Base-by-base conservation (phyloP, 2,888 invertebrate species). In the Ophion costatus region DNA sequence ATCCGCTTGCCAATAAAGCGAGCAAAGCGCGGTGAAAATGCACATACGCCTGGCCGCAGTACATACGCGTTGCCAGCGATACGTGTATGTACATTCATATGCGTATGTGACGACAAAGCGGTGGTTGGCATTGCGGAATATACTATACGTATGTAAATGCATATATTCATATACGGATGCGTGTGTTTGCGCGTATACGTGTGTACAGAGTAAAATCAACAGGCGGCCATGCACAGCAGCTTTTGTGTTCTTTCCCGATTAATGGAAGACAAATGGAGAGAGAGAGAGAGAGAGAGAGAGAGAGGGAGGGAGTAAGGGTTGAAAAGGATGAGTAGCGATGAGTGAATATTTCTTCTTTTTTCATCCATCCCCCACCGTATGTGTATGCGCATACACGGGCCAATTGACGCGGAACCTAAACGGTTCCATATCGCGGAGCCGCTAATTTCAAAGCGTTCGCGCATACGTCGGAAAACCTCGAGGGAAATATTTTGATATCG, bases 171-270 rank as follows among this genome's bases (percentile, higher is more conserved):
- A 59, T 59, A 67, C 22, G 64, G n/a, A 51, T 61, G 56, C 51
- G 63, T 51, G 51, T 51, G 51, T 51, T 51, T 51, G 14, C 51
- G 51, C 4, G 51, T 56, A 67, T 51, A 29, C n/a, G 51, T 38
- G 29, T 63, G 24, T 87, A 88, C 83, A 85, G 87, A 82, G 88
- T 81, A 89, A 90, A 91, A 91, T 91, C 91, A 91, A 91, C 91
- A 91, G 91, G 91, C 91, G 89, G 86, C 88, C 85, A 87, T 87
- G 88, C 82, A 80, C 66, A 80, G 67, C 80, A 75, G 88, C 86
- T 88, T 90, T 89, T 89, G 88, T 88, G 86, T 89, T 89, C 88
- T 82, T 82, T 82, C 67, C 76, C 85, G 85, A 85, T 85, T 85
- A 85, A 85, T 85, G 76, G 82, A 85, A 83, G 83, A 83, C 83